A percentile compares a stretch with the other conserved stretches of the same genome.
These are phyloP conservation scores for Aegithalos caudatus DNA, from an alignment of 2,113 vertebrate genomes.

Conservation along the genomic window DNA sequence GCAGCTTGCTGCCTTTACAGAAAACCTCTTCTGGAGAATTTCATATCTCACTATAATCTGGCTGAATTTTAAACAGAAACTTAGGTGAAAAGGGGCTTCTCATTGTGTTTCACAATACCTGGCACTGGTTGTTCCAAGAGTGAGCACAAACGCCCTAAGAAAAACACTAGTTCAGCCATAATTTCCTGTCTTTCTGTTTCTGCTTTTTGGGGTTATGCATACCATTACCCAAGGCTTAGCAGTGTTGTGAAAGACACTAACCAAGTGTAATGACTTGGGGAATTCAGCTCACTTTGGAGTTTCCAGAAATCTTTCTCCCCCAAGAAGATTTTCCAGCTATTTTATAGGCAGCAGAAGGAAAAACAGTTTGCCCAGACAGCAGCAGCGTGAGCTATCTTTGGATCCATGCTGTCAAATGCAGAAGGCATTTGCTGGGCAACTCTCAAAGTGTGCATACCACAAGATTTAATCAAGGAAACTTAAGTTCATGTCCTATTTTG, in stretches of 20 bases:
- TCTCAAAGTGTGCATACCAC: neutral
- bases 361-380: constrained; percentile 21
- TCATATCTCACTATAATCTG: constrained; percentile 35
- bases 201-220: constrained; percentile 58
- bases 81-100: constrained; percentile 44
- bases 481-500: constrained; percentile 19
- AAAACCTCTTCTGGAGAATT: constrained; percentile 23
- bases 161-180: constrained; percentile 69
- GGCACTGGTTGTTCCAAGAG: constrained; percentile 56
- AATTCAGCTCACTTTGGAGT: constrained; percentile 41
- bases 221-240: constrained; percentile 59
- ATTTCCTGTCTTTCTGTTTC: constrained; percentile 72
- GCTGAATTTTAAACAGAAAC: constrained; percentile 46
- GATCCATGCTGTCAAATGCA: neutral
- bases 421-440: constrained; percentile 16
- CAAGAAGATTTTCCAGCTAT: constrained; percentile 41
- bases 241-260: constrained; percentile 64
- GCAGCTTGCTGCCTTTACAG: constrained; percentile 17
- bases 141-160: constrained; percentile 59
- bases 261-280: constrained; percentile 45
- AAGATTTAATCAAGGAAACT: constrained; percentile 11
- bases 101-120: constrained; percentile 63
- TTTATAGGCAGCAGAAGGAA: constrained; percentile 45
- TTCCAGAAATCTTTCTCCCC: constrained; percentile 33
- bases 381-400: neutral